phyloP scores from a whole-genome alignment of 1,140 invertebrate genomes.

The Meloidogyne hapla region DNA sequence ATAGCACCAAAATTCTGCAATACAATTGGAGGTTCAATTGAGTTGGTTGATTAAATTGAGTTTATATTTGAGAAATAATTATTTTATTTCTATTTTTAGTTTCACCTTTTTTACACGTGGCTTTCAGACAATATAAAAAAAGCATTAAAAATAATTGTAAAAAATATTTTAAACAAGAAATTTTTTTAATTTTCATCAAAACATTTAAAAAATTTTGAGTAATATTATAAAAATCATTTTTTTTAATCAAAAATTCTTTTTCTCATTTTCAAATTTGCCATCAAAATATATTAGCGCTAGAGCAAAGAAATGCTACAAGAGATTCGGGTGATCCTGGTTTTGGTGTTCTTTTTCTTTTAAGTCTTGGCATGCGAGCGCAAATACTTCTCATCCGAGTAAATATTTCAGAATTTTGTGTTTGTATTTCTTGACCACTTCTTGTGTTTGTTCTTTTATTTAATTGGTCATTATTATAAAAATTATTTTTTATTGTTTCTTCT shows the following conservation, averaged over 20 bases:
- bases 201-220: too few relatives aligned
- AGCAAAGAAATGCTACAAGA: conserved; percentile 19
- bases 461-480: not conserved
- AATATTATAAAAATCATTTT: too few relatives aligned
- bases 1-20: too few relatives aligned
- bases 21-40: too few relatives aligned
- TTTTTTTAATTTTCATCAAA: not conserved
- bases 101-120: too few relatives aligned
- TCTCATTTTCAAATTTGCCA: not conserved
- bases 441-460: not conserved
- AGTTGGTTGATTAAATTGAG: too few relatives aligned
- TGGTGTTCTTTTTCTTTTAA: conserved; percentile 26
- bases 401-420: conserved; percentile 8
- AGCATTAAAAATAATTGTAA: too few relatives aligned
- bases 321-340: conserved; percentile 23
- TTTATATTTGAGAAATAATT: too few relatives aligned
- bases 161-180: too few relatives aligned
- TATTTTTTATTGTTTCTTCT: not conserved
- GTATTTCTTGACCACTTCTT: not conserved
- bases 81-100: too few relatives aligned
- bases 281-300: conserved; percentile 13
- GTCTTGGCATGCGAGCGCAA: conserved; percentile 20
- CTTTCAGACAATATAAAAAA: too few relatives aligned
- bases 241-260: not conserved
- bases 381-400: conserved; percentile 25